Base-by-base conservation (phyloP, 2,797 vertebrate species). In the Notolabrus celidotus region DNA sequence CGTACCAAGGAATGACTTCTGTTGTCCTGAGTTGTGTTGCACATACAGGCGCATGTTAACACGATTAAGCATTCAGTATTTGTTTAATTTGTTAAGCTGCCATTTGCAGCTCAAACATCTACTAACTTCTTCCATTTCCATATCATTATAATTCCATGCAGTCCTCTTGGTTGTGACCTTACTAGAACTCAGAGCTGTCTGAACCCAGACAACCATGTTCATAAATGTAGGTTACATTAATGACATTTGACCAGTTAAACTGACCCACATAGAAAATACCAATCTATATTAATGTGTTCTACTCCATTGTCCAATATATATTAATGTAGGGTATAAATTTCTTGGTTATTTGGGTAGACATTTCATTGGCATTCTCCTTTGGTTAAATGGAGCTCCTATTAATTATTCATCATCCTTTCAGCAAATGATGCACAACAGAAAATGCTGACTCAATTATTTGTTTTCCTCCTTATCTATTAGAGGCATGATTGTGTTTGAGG, bases 221-320 rank as follows among this genome's bases (percentile, higher is more conserved):
- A 74, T 86, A 77, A 87, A 82, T 64, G 46, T 2, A 7, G 50
- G 49, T 79, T 83, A 71, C 81, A 78, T 57, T 67, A 72, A 85
- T 83, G 81, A 79, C 73, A 85, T 85, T 78, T 89, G 83, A 92
- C 74, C 71, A 67, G 71, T 83, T 87, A 82, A 87, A 91, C 55
- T 87, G 81, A 90, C 86, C 88, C 66, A 82, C 84, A 85, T 78
- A 76, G 74, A 89, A 90, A 85, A 86, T 84, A 83, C 76, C 87
- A 79, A 92, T 91, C 73, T 92, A 91, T 93, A 94, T 94, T 93
- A 93, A 94, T 94, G 91, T 77, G 67, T 84, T 86, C 81, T 75
- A 57, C 76, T 87, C 77, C 38, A 75, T 86, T 89, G 46, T 89
- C 71, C 86, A 92, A 92, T 93, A 90, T 93, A 93, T 94, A 94